A percentile compares a stretch with the other conserved stretches of the same genome.
Evolutionary conservation across 2,888 invertebrate species (phyloP).

Genomic region (Pachymerium ferrugineum): DNA sequence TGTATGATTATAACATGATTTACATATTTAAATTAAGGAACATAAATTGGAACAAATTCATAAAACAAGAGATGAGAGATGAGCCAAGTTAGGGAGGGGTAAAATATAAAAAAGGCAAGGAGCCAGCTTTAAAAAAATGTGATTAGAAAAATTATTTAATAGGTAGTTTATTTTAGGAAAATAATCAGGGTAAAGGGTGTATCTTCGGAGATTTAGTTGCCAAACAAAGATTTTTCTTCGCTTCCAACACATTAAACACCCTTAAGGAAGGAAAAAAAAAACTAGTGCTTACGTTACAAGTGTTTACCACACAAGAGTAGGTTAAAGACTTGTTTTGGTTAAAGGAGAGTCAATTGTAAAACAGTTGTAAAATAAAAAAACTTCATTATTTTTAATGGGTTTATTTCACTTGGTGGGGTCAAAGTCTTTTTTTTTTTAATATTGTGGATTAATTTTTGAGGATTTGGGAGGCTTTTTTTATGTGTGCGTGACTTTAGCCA

Average conservation of each 20-base stretch:
- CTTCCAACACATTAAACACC: background rate
- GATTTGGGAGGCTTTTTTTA: background rate
- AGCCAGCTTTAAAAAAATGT: background rate
- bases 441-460: background rate
- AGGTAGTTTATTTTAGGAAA: background rate
- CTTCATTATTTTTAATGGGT: background rate
- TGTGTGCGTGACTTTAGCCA: too few species aligned
- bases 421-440: background rate
- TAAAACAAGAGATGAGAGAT: background rate
- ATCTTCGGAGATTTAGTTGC: background rate
- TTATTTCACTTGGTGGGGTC: background rate
- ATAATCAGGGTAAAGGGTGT: background rate
- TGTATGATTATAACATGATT: too few species aligned
- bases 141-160: background rate
- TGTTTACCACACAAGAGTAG: background rate
- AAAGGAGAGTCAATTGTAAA: background rate
- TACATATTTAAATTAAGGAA: background rate
- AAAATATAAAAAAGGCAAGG: background rate
- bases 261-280: slow-evolving; percentile 3
- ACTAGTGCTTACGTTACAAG: background rate
- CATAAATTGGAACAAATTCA: background rate
- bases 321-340: slow-evolving; percentile 4
- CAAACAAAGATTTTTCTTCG: background rate
- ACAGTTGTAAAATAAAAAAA: background rate
- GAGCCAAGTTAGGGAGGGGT: background rate